phyloP scores from a whole-genome alignment of 2,888 invertebrate species.

The Ganaspis brasiliensis region DNA sequence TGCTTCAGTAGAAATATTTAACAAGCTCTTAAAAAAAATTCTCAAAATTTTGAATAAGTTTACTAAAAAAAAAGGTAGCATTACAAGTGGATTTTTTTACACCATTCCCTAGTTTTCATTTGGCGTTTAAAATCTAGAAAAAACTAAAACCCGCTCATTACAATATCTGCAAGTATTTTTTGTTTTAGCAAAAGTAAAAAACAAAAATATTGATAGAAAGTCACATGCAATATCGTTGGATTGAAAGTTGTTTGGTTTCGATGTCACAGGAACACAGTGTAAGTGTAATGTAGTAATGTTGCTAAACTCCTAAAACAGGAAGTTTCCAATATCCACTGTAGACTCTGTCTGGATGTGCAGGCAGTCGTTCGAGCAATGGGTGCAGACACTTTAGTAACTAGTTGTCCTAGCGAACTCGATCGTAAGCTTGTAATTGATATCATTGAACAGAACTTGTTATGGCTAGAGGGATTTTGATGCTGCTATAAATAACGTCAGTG shows the following conservation, averaged over 20 bases:
- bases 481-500: constrained; percentile 64
- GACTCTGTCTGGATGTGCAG: constrained; percentile 38
- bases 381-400: constrained; percentile 68
- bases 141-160: too few species aligned
- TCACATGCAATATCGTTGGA: too few species aligned
- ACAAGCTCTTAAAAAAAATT: too few species aligned
- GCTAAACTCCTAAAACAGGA: constrained; percentile 54
- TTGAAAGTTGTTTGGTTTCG: constrained; percentile 25
- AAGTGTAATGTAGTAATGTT: constrained; percentile 51
- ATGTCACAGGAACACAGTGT: constrained; percentile 58
- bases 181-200: too few species aligned
- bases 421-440: constrained; percentile 74
- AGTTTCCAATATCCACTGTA: constrained; percentile 61
- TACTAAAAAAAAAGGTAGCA: too few species aligned
- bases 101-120: too few species aligned
- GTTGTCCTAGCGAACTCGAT: constrained; percentile 65
- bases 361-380: constrained; percentile 44
- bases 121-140: too few species aligned
- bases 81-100: too few species aligned
- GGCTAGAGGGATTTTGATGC: constrained; percentile 65
- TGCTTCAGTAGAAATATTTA: too few species aligned
- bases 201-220: too few species aligned
- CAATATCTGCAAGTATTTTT: too few species aligned
- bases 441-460: constrained; percentile 63
- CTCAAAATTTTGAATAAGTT: too few species aligned